Percentiles rank a stretch among this genome's conserved stretches.
These are phyloP conservation scores for Gallinago undulata DNA, from an alignment of 2,113 vertebrate genomes.

Conservation along the genomic window DNA sequence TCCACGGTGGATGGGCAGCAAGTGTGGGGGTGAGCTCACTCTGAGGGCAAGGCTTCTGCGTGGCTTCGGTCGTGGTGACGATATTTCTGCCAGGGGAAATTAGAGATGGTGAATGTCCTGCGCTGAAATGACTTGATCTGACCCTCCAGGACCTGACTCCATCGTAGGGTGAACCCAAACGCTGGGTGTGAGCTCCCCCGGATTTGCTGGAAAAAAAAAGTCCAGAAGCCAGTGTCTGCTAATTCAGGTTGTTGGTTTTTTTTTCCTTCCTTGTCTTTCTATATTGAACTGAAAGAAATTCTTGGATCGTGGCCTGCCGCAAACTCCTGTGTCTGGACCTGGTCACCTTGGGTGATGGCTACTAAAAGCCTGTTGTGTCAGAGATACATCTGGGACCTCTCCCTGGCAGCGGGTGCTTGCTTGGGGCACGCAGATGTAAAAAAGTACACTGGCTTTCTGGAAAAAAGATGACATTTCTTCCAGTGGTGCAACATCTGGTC, in stretches of 20 bases:
- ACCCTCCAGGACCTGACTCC: background rate
- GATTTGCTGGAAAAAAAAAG: background rate
- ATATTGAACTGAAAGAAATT: background rate
- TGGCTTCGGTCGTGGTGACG: rapidly evolving
- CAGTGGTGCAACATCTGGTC: conserved; percentile 15
- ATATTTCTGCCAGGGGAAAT: background rate
- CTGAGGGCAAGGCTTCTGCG: background rate
- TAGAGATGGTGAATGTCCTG: background rate
- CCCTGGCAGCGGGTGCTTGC: rapidly evolving
- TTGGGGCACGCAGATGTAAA: background rate
- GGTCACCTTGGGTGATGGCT: background rate
- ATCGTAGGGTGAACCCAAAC: rapidly evolving
- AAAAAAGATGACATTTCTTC: background rate
- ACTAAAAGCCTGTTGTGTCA: background rate
- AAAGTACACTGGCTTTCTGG: background rate
- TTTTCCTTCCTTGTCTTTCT: background rate
- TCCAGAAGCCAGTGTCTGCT: background rate
- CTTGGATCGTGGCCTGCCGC: rapidly evolving
- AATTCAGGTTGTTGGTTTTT: background rate
- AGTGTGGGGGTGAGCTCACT: background rate
- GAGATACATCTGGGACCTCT: background rate
- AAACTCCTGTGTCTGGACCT: background rate
- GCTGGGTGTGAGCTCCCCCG: background rate
- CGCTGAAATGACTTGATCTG: background rate
- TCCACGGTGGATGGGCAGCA: background rate